These are phyloP conservation scores for Mellivora capensis DNA, from an alignment of 2,113 vertebrate genomes.

Conservation along the genomic window DNA sequence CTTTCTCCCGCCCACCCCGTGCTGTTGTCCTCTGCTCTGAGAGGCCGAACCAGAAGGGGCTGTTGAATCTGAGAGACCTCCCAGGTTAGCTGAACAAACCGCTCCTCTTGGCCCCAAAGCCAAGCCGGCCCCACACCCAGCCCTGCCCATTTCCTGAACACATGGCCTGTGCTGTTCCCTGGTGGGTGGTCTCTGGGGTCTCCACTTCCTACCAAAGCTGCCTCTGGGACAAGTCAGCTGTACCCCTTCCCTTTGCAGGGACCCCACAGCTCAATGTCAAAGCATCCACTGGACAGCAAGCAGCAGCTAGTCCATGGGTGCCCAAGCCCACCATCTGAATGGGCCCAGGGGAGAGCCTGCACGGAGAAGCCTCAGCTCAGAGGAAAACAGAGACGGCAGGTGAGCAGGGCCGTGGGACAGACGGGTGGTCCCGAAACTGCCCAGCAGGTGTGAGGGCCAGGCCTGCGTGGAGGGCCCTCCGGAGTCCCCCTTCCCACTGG, in stretches of 20 bases:
- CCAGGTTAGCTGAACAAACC: fast-evolving
- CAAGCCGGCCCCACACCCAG: fast-evolving
- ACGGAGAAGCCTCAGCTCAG: neutral
- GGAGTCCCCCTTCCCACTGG: neutral
- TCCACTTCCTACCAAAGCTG: neutral
- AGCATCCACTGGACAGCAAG: neutral
- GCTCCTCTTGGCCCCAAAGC: neutral
- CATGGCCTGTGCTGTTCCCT: neutral
- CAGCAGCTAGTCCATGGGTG: neutral
- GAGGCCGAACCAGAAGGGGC: neutral
- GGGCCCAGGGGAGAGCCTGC: neutral
- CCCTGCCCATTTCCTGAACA: neutral
- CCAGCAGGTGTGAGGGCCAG: neutral
- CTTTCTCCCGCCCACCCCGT: neutral
- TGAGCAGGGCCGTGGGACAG: neutral
- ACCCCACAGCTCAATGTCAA: neutral
- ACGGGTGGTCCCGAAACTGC: neutral
- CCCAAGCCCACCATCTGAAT: neutral
- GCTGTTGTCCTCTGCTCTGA: neutral
- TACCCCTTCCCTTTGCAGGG: neutral
- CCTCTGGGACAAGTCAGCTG: neutral
- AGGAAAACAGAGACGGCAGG: neutral
- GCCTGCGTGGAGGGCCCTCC: neutral
- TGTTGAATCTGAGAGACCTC: neutral
- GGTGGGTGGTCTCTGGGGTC: neutral